These are phyloP conservation scores for Diuraphis noxia DNA, from an alignment of 1,140 invertebrate genomes.

Conservation along the genomic window DNA sequence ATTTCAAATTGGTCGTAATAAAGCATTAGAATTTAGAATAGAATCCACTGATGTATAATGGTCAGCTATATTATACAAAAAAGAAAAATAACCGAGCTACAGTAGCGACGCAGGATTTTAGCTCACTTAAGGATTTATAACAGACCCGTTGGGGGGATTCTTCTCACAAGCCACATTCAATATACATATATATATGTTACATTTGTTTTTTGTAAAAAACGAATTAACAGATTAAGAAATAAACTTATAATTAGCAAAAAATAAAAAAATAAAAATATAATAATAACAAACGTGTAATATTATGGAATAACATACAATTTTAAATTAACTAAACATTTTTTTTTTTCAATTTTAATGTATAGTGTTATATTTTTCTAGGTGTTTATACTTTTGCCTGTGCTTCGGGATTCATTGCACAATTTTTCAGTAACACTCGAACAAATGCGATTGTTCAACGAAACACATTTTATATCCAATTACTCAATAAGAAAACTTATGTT, in stretches of 20 bases:
- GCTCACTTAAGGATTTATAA: no score
- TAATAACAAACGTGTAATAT: background rate
- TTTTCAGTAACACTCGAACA: conserved; percentile 24
- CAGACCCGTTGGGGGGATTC: no score
- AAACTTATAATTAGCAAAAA: background rate
- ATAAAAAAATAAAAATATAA: background rate
- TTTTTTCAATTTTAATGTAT: background rate
- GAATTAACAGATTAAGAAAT: background rate
- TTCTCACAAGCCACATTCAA: background rate
- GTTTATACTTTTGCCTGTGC: conserved; percentile 2
- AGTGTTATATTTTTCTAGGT: background rate
- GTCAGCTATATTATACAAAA: no score
- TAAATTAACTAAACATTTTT: background rate
- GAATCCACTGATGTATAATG: no score
- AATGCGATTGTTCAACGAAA: conserved; percentile 10
- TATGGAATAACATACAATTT: background rate
- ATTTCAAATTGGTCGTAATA: no score
- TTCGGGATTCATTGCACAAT: conserved; percentile 14
- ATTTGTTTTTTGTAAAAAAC: background rate
- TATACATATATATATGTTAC: background rate
- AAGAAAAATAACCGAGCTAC: no score
- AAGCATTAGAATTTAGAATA: no score
- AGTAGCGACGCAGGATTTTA: no score
- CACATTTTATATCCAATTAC: background rate
- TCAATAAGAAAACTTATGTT: background rate